phyloP scores from a whole-genome alignment of 2,113 vertebrate species.

The Lophura nycthemera region DNA sequence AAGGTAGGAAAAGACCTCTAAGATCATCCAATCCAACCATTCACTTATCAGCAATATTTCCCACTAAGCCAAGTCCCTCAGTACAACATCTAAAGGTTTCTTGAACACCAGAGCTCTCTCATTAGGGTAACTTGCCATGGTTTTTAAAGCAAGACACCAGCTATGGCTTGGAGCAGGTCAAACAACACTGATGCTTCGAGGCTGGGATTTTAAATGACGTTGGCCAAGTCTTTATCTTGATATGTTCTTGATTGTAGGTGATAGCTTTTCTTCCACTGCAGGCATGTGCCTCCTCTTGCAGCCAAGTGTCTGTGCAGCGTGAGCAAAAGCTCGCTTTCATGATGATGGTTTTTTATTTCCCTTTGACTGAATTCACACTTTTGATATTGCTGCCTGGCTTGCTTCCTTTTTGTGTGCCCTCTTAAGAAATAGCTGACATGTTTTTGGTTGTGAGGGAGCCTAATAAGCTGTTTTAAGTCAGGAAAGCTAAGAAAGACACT shows the following conservation, averaged over 20 bases:
- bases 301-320: not conserved
- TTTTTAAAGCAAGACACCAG: not conserved
- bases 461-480: not conserved
- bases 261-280: not conserved
- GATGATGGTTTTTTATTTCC: not conserved
- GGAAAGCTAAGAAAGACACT: not conserved
- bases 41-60: too few species aligned
- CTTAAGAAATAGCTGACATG: not conserved
- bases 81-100: too few species aligned
- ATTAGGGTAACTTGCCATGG: not conserved
- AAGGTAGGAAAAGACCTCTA: too few species aligned
- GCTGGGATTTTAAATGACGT: not conserved
- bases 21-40: too few species aligned
- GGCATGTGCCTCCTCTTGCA: not conserved
- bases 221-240: not conserved
- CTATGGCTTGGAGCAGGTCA: not conserved
- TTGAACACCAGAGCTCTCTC: not conserved
- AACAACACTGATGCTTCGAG: accelerated
- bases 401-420: not conserved
- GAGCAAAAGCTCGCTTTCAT: not conserved
- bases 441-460: not conserved
- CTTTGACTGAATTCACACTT: not conserved
- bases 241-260: not conserved
- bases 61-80: too few species aligned
- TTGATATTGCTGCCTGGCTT: not conserved